Evolutionary conservation across 1,140 invertebrate genomes (phyloP).

Genomic region (Heliconius hewitsoni): DNA sequence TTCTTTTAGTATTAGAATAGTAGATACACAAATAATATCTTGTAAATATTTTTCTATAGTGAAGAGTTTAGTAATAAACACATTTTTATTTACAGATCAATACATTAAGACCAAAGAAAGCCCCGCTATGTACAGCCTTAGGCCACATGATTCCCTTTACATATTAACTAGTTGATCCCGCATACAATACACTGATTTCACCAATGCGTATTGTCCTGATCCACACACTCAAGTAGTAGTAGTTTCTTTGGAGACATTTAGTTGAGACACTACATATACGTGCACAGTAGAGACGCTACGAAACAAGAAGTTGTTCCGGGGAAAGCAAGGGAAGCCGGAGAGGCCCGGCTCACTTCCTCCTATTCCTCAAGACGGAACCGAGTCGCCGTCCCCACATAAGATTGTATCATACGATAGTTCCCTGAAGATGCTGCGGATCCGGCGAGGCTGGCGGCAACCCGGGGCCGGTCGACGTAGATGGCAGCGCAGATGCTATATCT

Average conservation of each 20-base stretch:
- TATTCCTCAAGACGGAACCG: conserved; percentile 85
- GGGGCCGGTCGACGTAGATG: conserved; percentile 77
- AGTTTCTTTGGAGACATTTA: conserved; percentile 41
- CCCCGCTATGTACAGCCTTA: conserved; percentile 58
- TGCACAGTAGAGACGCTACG: conserved; percentile 45
- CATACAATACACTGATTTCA: conserved; percentile 65
- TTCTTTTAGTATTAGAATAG: conserved; percentile 31
- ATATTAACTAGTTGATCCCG: conserved; percentile 76
- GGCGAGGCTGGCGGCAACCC: conserved; percentile 57
- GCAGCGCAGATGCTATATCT: conserved; percentile 79
- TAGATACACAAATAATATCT: conserved; percentile 33
- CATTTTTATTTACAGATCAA: conserved; percentile 47
- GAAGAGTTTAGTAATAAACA: conserved; percentile 29
- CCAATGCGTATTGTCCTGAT: conserved; percentile 38
- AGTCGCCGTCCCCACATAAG: conserved; percentile 93
- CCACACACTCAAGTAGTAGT: conserved; percentile 42
- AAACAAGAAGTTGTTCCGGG: conserved; percentile 35
- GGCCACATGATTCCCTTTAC: conserved; percentile 56
- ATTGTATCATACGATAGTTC: conserved; percentile 96
- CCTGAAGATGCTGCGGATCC: conserved; percentile 90
- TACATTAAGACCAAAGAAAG: conserved; percentile 46
- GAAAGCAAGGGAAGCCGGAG: conserved; percentile 26
- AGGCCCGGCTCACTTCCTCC: conserved; percentile 82
- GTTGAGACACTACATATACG: conserved; percentile 31
- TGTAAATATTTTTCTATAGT: conserved; percentile 35